These are phyloP conservation scores for Muscidifurax raptorellus DNA, from an alignment of 1,140 invertebrate genomes.

Conservation along the genomic window DNA sequence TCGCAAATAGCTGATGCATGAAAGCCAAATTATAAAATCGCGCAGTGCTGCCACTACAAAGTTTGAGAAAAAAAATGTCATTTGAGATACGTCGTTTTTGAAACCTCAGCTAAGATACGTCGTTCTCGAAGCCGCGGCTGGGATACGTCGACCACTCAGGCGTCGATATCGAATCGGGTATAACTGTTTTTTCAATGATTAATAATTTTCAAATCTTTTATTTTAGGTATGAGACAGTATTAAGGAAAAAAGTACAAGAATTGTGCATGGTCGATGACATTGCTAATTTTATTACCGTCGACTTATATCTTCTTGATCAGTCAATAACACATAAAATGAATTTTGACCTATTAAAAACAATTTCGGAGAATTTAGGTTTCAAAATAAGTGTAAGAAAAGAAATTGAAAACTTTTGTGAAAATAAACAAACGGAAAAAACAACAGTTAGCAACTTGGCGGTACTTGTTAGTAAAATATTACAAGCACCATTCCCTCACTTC, in stretches of 20 bases:
- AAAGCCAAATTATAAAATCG: too few relatives aligned
- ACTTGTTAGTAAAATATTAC: neutral
- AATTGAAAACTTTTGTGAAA: neutral
- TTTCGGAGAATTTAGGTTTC: neutral
- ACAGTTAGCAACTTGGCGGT: neutral
- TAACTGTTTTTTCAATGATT: neutral
- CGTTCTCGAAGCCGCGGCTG: too few relatives aligned
- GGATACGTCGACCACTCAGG: too few relatives aligned
- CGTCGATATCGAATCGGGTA: too few relatives aligned
- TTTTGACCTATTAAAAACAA: neutral
- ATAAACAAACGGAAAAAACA: neutral
- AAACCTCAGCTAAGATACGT: too few relatives aligned
- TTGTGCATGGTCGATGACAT: neutral
- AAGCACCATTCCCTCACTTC: neutral
- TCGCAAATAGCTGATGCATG: too few relatives aligned
- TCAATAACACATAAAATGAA: neutral
- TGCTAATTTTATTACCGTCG: neutral
- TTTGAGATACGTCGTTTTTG: too few relatives aligned
- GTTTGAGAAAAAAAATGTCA: too few relatives aligned
- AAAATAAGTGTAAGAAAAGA: neutral
- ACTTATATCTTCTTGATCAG: neutral
- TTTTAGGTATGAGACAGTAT: neutral
- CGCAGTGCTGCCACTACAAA: too few relatives aligned
- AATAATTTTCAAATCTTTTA: neutral
- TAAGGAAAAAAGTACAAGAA: neutral